Base-by-base conservation (phyloP, 2,888 invertebrate genomes). In the Elysia crispata region DNA sequence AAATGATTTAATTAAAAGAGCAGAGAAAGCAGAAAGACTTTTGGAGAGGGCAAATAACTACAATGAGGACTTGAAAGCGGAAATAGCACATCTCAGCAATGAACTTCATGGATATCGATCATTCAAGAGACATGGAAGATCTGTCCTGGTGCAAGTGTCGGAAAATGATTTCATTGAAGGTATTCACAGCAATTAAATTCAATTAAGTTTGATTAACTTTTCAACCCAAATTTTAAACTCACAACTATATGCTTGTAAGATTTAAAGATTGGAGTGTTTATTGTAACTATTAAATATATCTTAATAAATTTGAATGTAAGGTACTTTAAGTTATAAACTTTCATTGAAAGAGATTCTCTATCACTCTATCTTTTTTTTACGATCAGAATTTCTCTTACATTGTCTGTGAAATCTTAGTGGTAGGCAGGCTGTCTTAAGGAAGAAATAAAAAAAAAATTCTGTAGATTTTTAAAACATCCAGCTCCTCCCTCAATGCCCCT, bases 71-170 rank as follows among this genome's bases (percentile, higher is more conserved):
- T 81, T 89, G n/a, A 81, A 86, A 62, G 81, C 79, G 74, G 80
- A 89, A 83, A 77, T 87, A n/a, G 86, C 87, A 64, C 80, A 76
- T n/a, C 76, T 89, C 18, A 88, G 86, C 76, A 66, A 85, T 72
- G 83, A 88, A 77, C 69, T 88, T 13, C 89, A 89, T 66, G 62
- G 57, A 20, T 82, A 83, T 69, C 84, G 85, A 60, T 41, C 11
- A 11, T 41, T 41, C 3, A 83, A 74, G 30, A 31, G 67, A 20
- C 30, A 64, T 20, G 76, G 66, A 76, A 79, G 82, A 28, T 62
- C 62, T 15, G 66, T 73, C 20, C 18, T 1, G 6, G 72, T 30
- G 30, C 80, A 80, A 66, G 80, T 80, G 8, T 23, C 33, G 8
- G 62, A 62, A 20, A 41, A 33, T 33, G 80, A 76, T 49, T 31